Percentiles rank a stretch among this genome's conserved stretches.
Evolutionary conservation across 2,797 vertebrate species (phyloP).

Genomic region (Sciurus vulgaris): DNA sequence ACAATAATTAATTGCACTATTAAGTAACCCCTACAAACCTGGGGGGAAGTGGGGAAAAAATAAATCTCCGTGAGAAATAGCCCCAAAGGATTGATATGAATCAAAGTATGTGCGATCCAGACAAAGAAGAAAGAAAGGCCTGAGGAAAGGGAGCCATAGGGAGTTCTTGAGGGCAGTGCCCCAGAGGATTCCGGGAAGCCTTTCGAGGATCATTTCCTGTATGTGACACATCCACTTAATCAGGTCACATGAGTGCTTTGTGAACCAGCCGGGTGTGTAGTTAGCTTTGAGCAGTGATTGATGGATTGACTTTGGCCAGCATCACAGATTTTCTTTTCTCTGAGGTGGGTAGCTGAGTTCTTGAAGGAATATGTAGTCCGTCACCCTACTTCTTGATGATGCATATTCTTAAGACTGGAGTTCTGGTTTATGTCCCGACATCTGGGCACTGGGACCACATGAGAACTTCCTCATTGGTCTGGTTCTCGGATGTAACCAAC

Average conservation of each 20-base stretch:
- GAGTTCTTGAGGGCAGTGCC: neutral
- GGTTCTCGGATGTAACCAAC: neutral
- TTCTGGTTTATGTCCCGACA: neutral
- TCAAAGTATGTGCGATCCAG: slow-evolving; percentile 47
- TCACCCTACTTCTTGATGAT: accelerated
- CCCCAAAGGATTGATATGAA: slow-evolving; percentile 49
- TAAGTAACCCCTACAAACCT: slow-evolving; percentile 70
- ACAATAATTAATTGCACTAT: slow-evolving; percentile 76
- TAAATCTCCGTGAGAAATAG: slow-evolving; percentile 63
- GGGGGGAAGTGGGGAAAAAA: neutral
- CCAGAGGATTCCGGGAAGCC: neutral
- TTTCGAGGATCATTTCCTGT: neutral
- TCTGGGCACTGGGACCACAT: neutral
- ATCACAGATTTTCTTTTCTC: neutral
- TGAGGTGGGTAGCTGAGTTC: neutral
- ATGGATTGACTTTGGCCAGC: slow-evolving; percentile 12
- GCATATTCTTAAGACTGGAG: neutral
- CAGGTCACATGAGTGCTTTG: neutral
- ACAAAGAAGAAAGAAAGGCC: slow-evolving; percentile 11
- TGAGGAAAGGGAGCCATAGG: neutral
- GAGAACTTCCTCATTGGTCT: neutral
- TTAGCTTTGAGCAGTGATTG: neutral
- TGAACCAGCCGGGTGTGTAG: neutral
- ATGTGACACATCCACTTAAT: neutral
- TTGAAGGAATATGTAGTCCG: neutral